Base-by-base conservation (phyloP, 1,140 invertebrate species). In the Hyposmocoma kahamanoa region DNA sequence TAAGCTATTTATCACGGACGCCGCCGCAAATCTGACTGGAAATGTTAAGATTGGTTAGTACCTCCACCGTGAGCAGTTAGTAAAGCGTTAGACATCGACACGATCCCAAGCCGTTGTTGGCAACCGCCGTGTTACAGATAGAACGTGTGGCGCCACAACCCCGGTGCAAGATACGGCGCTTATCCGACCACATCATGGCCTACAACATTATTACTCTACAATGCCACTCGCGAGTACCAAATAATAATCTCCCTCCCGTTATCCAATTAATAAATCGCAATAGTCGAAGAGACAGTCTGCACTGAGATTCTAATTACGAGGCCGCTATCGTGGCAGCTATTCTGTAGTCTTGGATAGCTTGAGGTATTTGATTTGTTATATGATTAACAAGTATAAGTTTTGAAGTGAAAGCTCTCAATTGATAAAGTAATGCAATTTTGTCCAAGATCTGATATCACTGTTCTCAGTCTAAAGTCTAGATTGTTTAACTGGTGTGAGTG, bases 121-220 rank as follows among this genome's bases (percentile, higher is more conserved):
- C 53, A 59, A 63, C 68, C n/a, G n/a, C n/a, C n/a, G n/a, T n/a
- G n/a, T n/a, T n/a, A n/a, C n/a, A n/a, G n/a, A n/a, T n/a, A n/a
- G n/a, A n/a, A n/a, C n/a, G 53, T 58, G 56, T 60, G 61, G 58
- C 72, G 71, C 67, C 65, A 65, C 66, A 67, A 72, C 67, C 72
- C 71, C 64, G 32, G 47, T 76, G 64, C 71, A 65, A 63, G 42
- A 52, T 42, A 50, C 59, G 74, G 62, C 64, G 62, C 65, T 83
- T 81, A 83, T 83, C 77, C 67, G 75, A 82, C 59, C 76, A 77
- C 62, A 74, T 72, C 67, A 57, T 62, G 41, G 53, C 56, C 54
- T 45, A 47, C 41, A 57, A 45, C 30, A 58, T 47, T 39, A 47
- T 56, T 51, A 61, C 55, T 61, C 51, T 41, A 62, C 59, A 64